Base-by-base conservation (phyloP, 2,888 invertebrate species). In the Acronicta alni region DNA sequence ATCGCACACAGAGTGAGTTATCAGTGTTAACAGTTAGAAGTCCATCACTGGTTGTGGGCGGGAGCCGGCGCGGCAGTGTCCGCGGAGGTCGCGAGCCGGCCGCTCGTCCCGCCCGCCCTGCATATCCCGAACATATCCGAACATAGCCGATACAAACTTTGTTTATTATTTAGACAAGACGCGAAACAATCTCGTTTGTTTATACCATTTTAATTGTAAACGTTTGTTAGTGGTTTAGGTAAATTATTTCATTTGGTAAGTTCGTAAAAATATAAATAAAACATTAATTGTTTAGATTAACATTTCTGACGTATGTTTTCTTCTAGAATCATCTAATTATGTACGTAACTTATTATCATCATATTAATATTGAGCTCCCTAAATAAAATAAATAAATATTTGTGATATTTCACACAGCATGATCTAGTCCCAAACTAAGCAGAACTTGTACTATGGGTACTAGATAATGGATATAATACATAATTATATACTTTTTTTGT, bases 51-150 rank as follows among this genome's bases (percentile, higher is more conserved):
- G 14, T 51, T 46, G 23, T 45, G 57, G 45, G 57, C 65, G 66
- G 67, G 72, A 75, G 71, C 68, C 57, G 52, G 53, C 51, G 54
- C 75, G 80, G 62, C 77, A 81, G 81, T 81, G 67, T 68, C 77
- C 77, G 81, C 65, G 72, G 75, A 69, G 72, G 69, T 57, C 59
- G 72, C 75, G 80, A 67, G 79, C 72, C 72, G 78, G 67, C 65
- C 79, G 78, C 78, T 62, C 73, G 82, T 72, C 65, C 67, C 77
- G 75, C 68, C 80, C 75, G 71, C 74, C 78, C 68, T 51, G 16
- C 45, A 69, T 62, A 74, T 65, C 71, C 57, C 64, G 18, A 44
- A 59, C 57, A 70, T 67, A 72, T 78, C 68, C 51, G 41, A 67
- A 49, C 46, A 26, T 43, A 18, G 49, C 18, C 53, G 49, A 68